A percentile compares a stretch with the other conserved stretches of the same genome.
Conservation (phyloP, 2,113 vertebrate species). For the Anseranas semipalmata region DNA sequence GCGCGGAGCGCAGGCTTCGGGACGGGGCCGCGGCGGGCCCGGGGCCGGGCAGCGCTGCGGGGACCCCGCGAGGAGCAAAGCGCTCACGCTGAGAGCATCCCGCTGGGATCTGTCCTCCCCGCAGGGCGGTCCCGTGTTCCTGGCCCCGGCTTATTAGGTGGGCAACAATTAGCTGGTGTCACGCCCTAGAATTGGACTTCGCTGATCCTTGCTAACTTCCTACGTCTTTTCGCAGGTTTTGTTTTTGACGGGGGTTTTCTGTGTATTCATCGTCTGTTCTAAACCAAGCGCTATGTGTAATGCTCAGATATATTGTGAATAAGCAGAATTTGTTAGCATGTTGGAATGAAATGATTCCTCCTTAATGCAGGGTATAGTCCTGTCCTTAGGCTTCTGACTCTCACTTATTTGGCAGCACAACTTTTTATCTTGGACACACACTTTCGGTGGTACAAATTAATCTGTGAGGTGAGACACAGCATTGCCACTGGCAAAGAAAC, state of each 20-base stretch:
- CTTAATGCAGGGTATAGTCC: background rate
- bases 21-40: too few species aligned
- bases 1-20: too few species aligned
- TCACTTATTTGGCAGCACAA: background rate
- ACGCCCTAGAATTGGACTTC: background rate
- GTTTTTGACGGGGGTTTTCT: background rate
- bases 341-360: background rate
- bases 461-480: background rate
- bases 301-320: background rate
- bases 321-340: background rate
- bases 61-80: too few species aligned
- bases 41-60: too few species aligned
- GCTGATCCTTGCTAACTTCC: background rate
- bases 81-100: too few species aligned
- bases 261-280: background rate
- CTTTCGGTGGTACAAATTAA: background rate
- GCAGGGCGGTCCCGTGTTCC: background rate
- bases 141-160: background rate
- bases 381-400: background rate
- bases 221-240: background rate
- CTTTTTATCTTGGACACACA: background rate
- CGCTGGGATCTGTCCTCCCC: accelerated
- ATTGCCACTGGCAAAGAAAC: background rate
- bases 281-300: background rate
- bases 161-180: accelerated